Evolutionary conservation across 2,888 invertebrate genomes (phyloP).

Genomic region (Spodoptera exigua): DNA sequence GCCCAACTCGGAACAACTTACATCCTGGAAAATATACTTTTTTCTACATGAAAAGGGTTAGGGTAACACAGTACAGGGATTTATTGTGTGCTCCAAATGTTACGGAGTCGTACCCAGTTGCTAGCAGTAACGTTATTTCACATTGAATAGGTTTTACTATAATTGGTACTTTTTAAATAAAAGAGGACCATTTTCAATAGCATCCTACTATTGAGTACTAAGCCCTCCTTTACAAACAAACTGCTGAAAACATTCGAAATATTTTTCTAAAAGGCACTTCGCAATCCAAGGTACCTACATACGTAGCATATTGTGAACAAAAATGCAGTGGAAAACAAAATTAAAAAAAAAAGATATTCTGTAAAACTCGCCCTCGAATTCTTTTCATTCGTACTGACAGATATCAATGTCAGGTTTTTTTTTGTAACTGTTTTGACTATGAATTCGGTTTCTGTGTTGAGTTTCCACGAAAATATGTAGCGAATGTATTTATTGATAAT

Average conservation of each 20-base stretch:
- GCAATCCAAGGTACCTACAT: too few species aligned
- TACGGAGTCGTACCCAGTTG: conserved; percentile 9
- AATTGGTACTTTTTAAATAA: conserved; percentile 20
- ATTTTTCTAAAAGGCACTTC: too few species aligned
- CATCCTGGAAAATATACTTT: conserved; percentile 35
- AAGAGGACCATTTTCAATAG: conserved; percentile 6
- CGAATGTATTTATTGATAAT: too few species aligned
- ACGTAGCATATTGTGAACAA: too few species aligned
- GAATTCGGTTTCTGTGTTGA: background rate
- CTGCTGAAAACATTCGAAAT: too few species aligned
- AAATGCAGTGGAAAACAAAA: too few species aligned
- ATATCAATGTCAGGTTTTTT: background rate
- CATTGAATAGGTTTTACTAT: conserved; percentile 19
- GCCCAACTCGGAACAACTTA: conserved; percentile 43
- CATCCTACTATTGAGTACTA: too few species aligned
- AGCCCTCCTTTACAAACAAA: too few species aligned
- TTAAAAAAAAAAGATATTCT: background rate
- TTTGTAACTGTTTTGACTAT: background rate
- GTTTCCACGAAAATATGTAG: too few species aligned
- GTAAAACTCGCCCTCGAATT: background rate
- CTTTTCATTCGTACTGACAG: background rate
- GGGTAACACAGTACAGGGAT: conserved; percentile 5
- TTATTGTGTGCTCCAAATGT: conserved; percentile 32
- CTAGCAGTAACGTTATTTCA: background rate
- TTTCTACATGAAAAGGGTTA: conserved; percentile 34